Evolutionary conservation across 2,113 vertebrate species (phyloP).

Genomic region (Oceanites oceanicus): DNA sequence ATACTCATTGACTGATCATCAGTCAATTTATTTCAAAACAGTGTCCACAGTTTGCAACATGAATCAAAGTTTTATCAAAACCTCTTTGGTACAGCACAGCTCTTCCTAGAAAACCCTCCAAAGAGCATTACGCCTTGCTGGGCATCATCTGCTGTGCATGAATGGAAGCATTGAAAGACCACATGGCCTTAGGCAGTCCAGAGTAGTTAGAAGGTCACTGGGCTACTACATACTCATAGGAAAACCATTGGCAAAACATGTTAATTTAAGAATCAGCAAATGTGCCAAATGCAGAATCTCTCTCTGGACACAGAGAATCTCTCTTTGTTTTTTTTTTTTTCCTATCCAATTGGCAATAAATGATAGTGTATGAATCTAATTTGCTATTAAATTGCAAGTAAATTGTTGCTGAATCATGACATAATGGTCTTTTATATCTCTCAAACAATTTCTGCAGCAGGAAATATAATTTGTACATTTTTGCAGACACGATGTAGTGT

Average conservation of each 20-base stretch:
- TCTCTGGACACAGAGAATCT: conserved; percentile 12
- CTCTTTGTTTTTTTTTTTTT: neutral
- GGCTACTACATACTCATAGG: neutral
- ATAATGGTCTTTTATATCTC: conserved; percentile 32
- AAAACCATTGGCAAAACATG: conserved; percentile 39
- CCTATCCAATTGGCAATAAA: conserved; percentile 48
- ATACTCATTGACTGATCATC: conserved; percentile 86
- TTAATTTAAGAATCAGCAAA: conserved; percentile 62
- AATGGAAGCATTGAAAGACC: conserved; percentile 40
- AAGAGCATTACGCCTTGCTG: conserved; percentile 60
- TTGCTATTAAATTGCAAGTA: conserved; percentile 54
- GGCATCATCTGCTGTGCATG: conserved; percentile 52
- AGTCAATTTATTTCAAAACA: conserved; percentile 85
- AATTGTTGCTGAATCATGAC: conserved; percentile 54
- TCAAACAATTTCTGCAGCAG: conserved; percentile 33
- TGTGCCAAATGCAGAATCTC: conserved; percentile 35
- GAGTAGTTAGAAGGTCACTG: conserved; percentile 57
- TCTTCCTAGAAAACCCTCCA: conserved; percentile 67
- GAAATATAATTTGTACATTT: conserved; percentile 27
- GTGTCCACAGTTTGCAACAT: conserved; percentile 67
- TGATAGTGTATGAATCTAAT: conserved; percentile 56
- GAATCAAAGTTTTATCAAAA: conserved; percentile 77
- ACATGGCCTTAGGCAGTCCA: conserved; percentile 60
- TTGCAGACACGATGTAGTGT: neutral
- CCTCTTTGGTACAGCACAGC: conserved; percentile 62